These are phyloP conservation scores for Napeogenes inachia DNA, from an alignment of 2,888 invertebrate genomes.

Conservation along the genomic window DNA sequence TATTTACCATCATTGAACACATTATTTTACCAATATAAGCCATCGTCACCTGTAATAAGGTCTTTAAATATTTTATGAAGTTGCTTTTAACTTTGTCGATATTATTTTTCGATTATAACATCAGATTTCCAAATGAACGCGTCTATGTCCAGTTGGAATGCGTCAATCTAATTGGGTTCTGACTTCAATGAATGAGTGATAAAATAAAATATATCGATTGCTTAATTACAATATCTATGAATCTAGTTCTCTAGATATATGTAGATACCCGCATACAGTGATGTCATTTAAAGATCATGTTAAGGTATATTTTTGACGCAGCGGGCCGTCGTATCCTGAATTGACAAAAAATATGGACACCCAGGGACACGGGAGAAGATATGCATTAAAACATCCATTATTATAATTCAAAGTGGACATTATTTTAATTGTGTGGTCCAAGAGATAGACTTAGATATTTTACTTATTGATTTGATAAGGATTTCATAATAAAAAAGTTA, in stretches of 20 bases:
- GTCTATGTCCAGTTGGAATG: constrained; percentile 46
- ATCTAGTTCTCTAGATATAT: not conserved
- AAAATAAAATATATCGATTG: too few relatives aligned
- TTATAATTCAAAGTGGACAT: constrained; percentile 74
- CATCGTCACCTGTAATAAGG: constrained; percentile 12
- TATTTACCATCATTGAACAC: constrained; percentile 1
- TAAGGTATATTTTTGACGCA: constrained; percentile 55
- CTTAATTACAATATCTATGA: not conserved
- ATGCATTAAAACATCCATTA: constrained; percentile 70
- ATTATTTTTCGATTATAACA: constrained; percentile 46
- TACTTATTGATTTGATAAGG: too few relatives aligned
- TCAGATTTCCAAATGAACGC: constrained; percentile 58
- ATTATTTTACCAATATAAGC: constrained; percentile 23
- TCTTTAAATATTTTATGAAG: constrained; percentile 4
- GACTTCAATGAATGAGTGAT: constrained; percentile 51
- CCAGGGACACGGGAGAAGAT: constrained; percentile 72
- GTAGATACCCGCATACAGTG: not conserved
- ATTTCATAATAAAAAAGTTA: not conserved
- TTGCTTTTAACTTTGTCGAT: constrained; percentile 32
- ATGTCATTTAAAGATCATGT: constrained; percentile 1
- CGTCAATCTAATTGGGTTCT: constrained; percentile 57
- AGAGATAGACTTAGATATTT: constrained; percentile 22
- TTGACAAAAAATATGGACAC: constrained; percentile 70
- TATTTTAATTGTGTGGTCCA: constrained; percentile 40
- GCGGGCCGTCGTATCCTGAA: constrained; percentile 53